Evolutionary conservation across 2,888 invertebrate species (phyloP).

Genomic region (Drosophila meridiana): DNA sequence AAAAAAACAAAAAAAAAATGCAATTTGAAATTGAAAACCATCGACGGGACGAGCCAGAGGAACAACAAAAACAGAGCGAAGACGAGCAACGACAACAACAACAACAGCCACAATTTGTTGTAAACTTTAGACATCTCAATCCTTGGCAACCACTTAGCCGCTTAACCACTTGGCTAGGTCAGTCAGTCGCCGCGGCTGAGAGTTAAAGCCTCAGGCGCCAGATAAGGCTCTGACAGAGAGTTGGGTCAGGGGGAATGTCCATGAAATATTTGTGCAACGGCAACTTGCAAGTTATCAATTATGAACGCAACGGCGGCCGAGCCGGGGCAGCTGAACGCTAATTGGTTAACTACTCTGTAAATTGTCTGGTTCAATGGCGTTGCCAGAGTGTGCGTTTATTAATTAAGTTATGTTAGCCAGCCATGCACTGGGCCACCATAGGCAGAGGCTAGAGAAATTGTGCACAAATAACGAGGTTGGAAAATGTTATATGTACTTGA

Average conservation of each 20-base stretch:
- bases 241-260: not conserved
- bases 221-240: slow-evolving; percentile 9
- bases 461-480: not conserved
- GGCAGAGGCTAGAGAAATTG: not conserved
- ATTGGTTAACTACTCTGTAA: slow-evolving; percentile 71
- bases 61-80: not conserved
- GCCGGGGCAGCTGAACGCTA: slow-evolving; percentile 22
- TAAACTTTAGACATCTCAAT: slow-evolving; percentile 40
- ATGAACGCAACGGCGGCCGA: slow-evolving; percentile 48
- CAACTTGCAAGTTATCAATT: slow-evolving; percentile 56
- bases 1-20: not conserved
- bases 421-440: not conserved
- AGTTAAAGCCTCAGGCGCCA: slow-evolving; percentile 11
- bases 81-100: not conserved
- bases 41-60: not conserved
- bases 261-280: slow-evolving; percentile 13
- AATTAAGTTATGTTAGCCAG: slow-evolving; percentile 34
- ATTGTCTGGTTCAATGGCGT: slow-evolving; percentile 53
- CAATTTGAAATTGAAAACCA: slow-evolving; percentile 27
- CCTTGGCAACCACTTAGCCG: slow-evolving; percentile 15
- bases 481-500: too few relatives aligned
- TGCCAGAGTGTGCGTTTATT: slow-evolving; percentile 35
- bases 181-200: slow-evolving; percentile 26
- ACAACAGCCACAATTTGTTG: not conserved
- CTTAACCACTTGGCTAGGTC: slow-evolving; percentile 7